Conservation (phyloP, 2,797 vertebrate genomes). For the Enteromius thamalakanensis region DNA sequence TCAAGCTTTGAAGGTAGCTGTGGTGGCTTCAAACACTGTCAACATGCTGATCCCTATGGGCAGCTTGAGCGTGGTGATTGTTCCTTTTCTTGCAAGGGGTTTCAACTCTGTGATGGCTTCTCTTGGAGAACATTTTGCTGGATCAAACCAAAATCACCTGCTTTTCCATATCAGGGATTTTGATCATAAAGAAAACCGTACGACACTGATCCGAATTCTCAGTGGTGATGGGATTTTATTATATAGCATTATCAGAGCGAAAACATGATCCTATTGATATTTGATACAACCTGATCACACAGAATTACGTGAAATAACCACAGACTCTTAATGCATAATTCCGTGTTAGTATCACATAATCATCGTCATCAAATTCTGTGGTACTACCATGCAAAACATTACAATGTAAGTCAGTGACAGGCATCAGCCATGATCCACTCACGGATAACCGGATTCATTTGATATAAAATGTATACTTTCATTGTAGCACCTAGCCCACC, state of each 20-base stretch:
- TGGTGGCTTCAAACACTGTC: slow-evolving; percentile 75
- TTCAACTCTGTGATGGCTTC: slow-evolving; percentile 24
- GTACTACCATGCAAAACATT: no score
- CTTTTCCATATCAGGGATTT: slow-evolving; percentile 28
- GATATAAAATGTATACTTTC: no score
- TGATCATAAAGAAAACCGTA: background rate
- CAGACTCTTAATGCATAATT: no score
- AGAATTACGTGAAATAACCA: no score
- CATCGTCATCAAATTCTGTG: no score
- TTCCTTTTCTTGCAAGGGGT: slow-evolving; percentile 41
- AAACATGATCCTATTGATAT: background rate
- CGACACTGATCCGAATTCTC: background rate
- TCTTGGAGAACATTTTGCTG: slow-evolving; percentile 1
- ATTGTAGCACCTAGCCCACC: no score
- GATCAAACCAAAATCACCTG: slow-evolving; percentile 10
- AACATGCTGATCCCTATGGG: slow-evolving; percentile 63
- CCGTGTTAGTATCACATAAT: no score
- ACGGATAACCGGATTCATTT: no score
- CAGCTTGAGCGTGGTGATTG: slow-evolving; percentile 49
- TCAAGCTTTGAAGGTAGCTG: slow-evolving; percentile 77
- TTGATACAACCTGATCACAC: background rate
- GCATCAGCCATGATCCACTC: no score
- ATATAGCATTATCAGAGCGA: background rate
- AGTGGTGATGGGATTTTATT: background rate
- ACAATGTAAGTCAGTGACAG: no score